Base-by-base conservation (phyloP, 2,113 vertebrate species). In the Pelvicachromis taeniatus region DNA sequence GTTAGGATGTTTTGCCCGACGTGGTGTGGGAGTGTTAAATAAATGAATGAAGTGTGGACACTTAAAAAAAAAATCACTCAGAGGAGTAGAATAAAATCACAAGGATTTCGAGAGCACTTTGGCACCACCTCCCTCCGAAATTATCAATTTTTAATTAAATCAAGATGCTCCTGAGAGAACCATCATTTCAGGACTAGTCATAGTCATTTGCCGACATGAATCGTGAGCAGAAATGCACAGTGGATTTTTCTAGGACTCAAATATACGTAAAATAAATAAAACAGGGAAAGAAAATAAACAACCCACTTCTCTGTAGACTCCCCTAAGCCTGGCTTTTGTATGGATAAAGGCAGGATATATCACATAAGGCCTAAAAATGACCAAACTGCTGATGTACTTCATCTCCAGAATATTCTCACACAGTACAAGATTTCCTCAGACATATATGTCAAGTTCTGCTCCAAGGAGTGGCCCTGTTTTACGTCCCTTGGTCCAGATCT, bases 91-190 rank as follows among this genome's bases (percentile, higher is more conserved):
- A 81, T 65, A 48, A 77, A 77, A 85, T 84, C 83, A 55, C 9
- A 65, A 65, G 45, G 81, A 55, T 88, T 88, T 88, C 9, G 90
- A 84, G 77, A 89, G 86, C 85, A 88, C 87, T 86, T 77, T 86
- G 50, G 55, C 33, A 80, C 54, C 80, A 55, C 82, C 81, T 65
- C 63, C 80, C 42, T 73, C 59, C 16, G 54, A 86, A 90, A 89
- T 89, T 7, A 88, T 93, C 77, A 90, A 91, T 91, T 87, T 89
- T 91, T 92, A 77, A 94, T 89, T 83, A 85, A 88, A 87, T 38
- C 42, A 21, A 59, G 79, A 83, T 65, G 26, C 80, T 86, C 58
- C 61, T 75, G 68, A 87, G 78, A 88, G 86, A 80, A 58, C 26
- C 63, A 68, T 83, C n/a, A 35, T 75, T 56, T 38, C 70, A 80